Percentiles rank a stretch among this genome's conserved stretches.
These are phyloP conservation scores for Eurytoma californica DNA, from an alignment of 2,888 invertebrate species.

Conservation along the genomic window DNA sequence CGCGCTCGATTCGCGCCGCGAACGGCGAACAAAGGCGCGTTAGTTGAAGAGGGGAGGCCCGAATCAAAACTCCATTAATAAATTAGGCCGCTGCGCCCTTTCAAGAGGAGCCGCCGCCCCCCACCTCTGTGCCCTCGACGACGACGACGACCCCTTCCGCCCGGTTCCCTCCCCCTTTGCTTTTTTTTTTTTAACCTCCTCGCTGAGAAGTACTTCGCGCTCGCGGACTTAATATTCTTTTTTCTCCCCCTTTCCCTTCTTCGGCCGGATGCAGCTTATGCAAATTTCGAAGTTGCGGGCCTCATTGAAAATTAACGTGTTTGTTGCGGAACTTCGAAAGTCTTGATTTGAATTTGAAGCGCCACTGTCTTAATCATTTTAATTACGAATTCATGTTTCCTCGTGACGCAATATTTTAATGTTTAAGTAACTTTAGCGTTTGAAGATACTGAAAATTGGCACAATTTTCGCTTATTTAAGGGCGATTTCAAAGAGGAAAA, in stretches of 20 bases:
- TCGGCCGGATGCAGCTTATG: too few relatives aligned
- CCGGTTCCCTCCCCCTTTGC: neutral
- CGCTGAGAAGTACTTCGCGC: neutral
- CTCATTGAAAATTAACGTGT: slow-evolving; percentile 4
- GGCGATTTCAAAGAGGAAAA: too few relatives aligned
- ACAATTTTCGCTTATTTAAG: too few relatives aligned
- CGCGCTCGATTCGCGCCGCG: slow-evolving; percentile 33
- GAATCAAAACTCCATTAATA: slow-evolving; percentile 67
- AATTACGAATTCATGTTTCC: too few relatives aligned
- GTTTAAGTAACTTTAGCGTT: too few relatives aligned
- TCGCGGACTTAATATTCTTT: neutral
- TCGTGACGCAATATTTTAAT: too few relatives aligned
- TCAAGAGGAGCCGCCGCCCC: slow-evolving; percentile 30
- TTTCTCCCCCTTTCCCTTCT: too few relatives aligned
- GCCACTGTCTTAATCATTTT: too few relatives aligned
- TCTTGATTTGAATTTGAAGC: too few relatives aligned
- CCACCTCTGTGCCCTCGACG: too few relatives aligned
- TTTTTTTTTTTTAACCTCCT: neutral
- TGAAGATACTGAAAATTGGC: too few relatives aligned
- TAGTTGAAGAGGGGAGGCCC: slow-evolving; percentile 61
- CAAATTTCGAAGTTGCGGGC: neutral
- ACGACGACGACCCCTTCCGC: neutral
- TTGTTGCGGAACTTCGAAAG: neutral
- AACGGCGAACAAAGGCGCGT: slow-evolving; percentile 58
- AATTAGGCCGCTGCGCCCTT: slow-evolving; percentile 60